Evolutionary conservation across 2,888 invertebrate species (phyloP).

Genomic region (Dynastes maya): DNA sequence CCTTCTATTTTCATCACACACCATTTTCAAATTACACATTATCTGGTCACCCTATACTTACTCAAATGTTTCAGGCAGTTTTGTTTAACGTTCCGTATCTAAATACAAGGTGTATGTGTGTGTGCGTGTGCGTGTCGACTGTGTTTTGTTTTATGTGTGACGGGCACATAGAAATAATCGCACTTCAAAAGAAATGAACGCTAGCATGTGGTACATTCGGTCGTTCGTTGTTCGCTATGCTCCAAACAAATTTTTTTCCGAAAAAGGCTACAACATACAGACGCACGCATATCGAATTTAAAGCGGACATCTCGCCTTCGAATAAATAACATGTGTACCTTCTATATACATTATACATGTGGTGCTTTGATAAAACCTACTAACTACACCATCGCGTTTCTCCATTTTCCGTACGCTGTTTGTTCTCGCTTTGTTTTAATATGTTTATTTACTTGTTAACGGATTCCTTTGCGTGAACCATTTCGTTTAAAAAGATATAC

Average conservation of each 20-base stretch:
- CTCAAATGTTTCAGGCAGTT: neutral
- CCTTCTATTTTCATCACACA: neutral
- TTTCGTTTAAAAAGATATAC: neutral
- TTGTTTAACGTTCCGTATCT: slow-evolving; percentile 13
- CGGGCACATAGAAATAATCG: slow-evolving; percentile 10
- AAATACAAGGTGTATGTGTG: neutral
- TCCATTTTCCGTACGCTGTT: neutral
- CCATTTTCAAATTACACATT: slow-evolving; percentile 1
- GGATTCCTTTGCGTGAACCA: neutral
- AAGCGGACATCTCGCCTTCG: slow-evolving; percentile 1
- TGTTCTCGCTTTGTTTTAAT: slow-evolving; percentile 3
- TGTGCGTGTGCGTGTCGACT: neutral
- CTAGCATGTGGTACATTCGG: neutral
- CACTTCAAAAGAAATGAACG: slow-evolving; percentile 29
- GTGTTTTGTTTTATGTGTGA: slow-evolving; percentile 19
- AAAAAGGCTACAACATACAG: slow-evolving; percentile 10
- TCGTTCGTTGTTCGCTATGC: neutral
- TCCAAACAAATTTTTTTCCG: slow-evolving; percentile 18
- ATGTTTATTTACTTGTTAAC: slow-evolving; percentile 5
- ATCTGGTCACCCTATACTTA: neutral
- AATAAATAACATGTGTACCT: slow-evolving; percentile 13
- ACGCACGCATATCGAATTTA: neutral
- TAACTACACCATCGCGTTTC: neutral
- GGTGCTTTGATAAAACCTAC: neutral
- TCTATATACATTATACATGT: neutral